A percentile compares a stretch with the other conserved stretches of the same genome.
phyloP scores from a whole-genome alignment of 2,797 vertebrate species.

The Muscicapa striata region DNA sequence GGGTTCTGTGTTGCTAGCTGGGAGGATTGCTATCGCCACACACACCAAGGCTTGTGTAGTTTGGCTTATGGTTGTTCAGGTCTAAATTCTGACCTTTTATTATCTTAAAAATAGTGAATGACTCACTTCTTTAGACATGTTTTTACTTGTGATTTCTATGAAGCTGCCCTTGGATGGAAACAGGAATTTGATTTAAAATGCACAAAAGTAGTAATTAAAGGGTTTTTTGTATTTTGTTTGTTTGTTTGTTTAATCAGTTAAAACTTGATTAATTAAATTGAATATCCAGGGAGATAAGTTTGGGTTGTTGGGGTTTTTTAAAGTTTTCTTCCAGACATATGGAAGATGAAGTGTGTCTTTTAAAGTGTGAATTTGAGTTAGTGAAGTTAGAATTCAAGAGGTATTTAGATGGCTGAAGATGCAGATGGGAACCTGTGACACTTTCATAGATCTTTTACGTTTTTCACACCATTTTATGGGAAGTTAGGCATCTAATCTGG shows the following conservation, averaged over 20 bases:
- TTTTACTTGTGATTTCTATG: conserved; percentile 54
- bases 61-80: background rate
- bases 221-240: background rate
- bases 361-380: background rate
- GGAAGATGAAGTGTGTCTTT: background rate
- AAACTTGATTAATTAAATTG: background rate
- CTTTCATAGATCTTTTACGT: background rate
- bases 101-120: conserved; percentile 63
- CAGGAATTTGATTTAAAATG: background rate
- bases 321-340: background rate
- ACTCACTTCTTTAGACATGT: conserved; percentile 14
- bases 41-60: background rate
- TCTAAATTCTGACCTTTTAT: conserved; percentile 51
- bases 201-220: background rate
- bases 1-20: background rate
- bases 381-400: background rate
- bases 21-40: background rate
- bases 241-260: background rate
- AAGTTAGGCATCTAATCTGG: background rate
- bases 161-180: conserved; percentile 13
- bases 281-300: background rate
- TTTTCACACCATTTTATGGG: background rate
- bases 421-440: background rate
- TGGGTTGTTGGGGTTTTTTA: background rate
- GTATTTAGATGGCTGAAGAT: background rate